phyloP scores from a whole-genome alignment of 2,797 vertebrate species.

The Parotocinclus haroldoi region DNA sequence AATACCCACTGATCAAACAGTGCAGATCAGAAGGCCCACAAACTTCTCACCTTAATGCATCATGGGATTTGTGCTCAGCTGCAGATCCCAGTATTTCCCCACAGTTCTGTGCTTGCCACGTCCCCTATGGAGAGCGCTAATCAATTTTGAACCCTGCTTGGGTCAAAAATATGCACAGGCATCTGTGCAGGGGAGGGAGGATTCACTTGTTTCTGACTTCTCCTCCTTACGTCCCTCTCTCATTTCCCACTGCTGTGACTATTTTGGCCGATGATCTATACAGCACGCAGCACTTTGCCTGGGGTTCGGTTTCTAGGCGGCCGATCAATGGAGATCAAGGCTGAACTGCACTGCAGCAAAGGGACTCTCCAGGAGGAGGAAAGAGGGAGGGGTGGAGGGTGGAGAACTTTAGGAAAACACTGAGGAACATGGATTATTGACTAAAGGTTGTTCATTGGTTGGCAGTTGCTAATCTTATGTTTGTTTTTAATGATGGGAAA shows the following conservation, averaged over 20 bases:
- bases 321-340: conserved; percentile 41
- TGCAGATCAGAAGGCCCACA: no score
- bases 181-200: conserved; percentile 9
- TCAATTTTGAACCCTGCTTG: conserved; percentile 58
- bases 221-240: conserved; percentile 28
- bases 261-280: conserved; percentile 54
- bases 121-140: conserved; percentile 36
- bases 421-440: no score
- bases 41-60: conserved; percentile 2
- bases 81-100: conserved; percentile 9
- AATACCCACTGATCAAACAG: no score
- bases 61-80: conserved; percentile 1
- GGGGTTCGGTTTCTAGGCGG: conserved; percentile 45
- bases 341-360: conserved; percentile 13
- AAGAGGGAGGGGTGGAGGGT: neutral
- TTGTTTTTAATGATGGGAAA: no score
- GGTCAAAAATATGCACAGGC: conserved; percentile 60
- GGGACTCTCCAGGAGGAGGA: neutral
- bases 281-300: conserved; percentile 23
- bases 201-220: conserved; percentile 31
- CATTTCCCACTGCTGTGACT: conserved; percentile 40
- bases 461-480: no score
- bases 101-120: neutral
- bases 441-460: no score
- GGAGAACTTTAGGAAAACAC: no score